Percentiles rank a stretch among this genome's conserved stretches.
These are phyloP conservation scores for Musca domestica DNA, from an alignment of 1,140 invertebrate species.

Conservation along the genomic window DNA sequence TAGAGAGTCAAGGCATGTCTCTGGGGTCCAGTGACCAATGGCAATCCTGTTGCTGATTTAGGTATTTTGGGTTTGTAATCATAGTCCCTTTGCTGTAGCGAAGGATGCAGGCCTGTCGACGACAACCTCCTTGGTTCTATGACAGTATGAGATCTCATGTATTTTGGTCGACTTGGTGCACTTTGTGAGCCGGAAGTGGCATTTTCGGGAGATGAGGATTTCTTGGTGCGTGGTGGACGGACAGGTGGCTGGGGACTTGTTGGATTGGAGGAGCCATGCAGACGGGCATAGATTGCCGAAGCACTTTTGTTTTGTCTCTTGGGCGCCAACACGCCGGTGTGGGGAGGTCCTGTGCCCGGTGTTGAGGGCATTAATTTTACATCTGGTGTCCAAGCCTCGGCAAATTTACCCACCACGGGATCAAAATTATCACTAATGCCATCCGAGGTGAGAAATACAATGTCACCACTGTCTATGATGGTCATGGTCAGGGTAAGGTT, in stretches of 20 bases:
- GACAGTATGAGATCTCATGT: conserved; percentile 57
- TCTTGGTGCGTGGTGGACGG: conserved; percentile 38
- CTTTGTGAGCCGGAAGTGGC: background rate
- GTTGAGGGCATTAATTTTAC: conserved; percentile 38
- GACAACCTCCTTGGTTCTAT: conserved; percentile 56
- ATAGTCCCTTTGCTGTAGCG: conserved; percentile 21
- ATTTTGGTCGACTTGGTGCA: conserved; percentile 46
- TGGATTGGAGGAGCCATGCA: conserved; percentile 30
- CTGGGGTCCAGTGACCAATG: conserved; percentile 76
- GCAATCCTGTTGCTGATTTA: conserved; percentile 60
- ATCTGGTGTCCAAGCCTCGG: conserved; percentile 55
- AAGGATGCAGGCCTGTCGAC: conserved; percentile 34
- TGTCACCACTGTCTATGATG: conserved; percentile 77
- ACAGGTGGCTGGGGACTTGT: conserved; percentile 30
- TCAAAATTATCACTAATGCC: conserved; percentile 94
- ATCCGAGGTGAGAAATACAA: conserved; percentile 87
- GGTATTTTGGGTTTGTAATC: conserved; percentile 44
- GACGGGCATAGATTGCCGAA: conserved; percentile 43
- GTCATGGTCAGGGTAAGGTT: conserved; percentile 90
- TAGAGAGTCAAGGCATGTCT: conserved; percentile 76
- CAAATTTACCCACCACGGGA: conserved; percentile 91
- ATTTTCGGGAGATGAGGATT: conserved; percentile 27
- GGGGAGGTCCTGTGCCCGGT: conserved; percentile 8
- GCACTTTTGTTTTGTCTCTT: conserved; percentile 53
- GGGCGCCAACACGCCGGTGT: conserved; percentile 33